Evolutionary conservation across 2,113 vertebrate genomes (phyloP).

Genomic region (Mus pahari): DNA sequence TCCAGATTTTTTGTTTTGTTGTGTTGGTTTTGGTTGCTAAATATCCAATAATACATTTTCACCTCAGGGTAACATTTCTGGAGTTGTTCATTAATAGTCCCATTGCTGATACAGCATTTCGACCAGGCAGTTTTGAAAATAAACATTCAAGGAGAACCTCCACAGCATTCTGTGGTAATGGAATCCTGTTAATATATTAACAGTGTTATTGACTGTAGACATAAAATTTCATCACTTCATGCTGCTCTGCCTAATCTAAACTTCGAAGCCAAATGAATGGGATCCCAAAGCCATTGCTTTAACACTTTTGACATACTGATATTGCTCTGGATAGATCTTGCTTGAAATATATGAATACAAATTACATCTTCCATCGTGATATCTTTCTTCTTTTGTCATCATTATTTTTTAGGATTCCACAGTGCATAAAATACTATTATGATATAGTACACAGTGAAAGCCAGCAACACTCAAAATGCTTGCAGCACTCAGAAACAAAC

Average conservation of each 20-base stretch:
- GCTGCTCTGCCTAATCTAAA: background rate
- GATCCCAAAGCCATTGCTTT: constrained; percentile 10
- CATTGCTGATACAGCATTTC: background rate
- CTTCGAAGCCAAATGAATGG: constrained; percentile 16
- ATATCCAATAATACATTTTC: background rate
- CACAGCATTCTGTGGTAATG: background rate
- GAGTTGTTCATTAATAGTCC: background rate
- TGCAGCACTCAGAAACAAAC: background rate
- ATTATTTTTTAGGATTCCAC: constrained; percentile 53
- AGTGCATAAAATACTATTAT: background rate
- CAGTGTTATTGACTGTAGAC: background rate
- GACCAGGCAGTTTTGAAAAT: background rate
- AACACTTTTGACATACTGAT: constrained; percentile 41
- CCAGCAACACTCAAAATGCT: background rate
- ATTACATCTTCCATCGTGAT: constrained; percentile 34
- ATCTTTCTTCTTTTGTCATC: constrained; percentile 50
- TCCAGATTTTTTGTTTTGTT: background rate
- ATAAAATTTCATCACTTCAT: constrained; percentile 43
- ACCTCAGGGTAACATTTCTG: background rate
- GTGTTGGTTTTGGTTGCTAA: background rate
- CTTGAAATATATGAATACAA: constrained; percentile 57
- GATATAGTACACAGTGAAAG: background rate
- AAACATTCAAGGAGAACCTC: background rate
- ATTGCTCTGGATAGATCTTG: constrained; percentile 53
- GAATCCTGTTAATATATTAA: constrained; percentile 16